Evolutionary conservation across 2,113 vertebrate genomes (phyloP).

Genomic region (Malurus alboscapulatus): DNA sequence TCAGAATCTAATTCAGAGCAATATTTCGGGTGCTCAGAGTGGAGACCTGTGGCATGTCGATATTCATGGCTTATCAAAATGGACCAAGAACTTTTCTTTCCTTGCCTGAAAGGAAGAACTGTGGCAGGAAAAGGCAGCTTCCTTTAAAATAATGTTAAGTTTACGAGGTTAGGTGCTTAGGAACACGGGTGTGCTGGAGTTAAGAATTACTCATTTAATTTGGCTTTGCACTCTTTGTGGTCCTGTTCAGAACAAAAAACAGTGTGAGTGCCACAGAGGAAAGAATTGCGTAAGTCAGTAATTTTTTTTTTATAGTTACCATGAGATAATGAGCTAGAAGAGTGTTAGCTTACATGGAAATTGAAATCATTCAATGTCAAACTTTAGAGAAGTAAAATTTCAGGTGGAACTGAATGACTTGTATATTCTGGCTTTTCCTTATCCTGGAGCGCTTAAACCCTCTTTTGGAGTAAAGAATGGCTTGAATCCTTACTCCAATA

Average conservation of each 20-base stretch:
- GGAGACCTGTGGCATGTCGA: neutral
- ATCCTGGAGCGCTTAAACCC: neutral
- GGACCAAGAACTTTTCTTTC: neutral
- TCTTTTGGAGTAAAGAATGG: neutral
- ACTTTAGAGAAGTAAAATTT: neutral
- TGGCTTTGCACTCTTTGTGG: neutral
- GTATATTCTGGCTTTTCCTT: neutral
- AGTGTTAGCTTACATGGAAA: neutral
- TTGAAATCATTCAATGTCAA: neutral
- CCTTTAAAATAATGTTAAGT: neutral
- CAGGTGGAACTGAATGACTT: neutral
- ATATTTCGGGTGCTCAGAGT: neutral
- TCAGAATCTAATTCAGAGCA: neutral
- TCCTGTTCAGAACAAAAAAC: neutral
- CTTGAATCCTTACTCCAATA: neutral
- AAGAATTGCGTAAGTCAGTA: neutral
- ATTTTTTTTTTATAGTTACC: neutral
- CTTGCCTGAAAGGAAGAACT: neutral
- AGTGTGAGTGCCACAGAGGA: neutral
- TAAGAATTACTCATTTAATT: neutral
- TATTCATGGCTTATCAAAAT: neutral
- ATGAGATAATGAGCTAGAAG: neutral
- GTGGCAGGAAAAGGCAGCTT: neutral
- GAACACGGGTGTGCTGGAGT: rapidly evolving
- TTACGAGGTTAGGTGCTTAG: neutral